Percentiles rank a stretch among this genome's conserved stretches.
Conservation (phyloP, 2,797 vertebrate genomes). For the Rallus crepitans region DNA sequence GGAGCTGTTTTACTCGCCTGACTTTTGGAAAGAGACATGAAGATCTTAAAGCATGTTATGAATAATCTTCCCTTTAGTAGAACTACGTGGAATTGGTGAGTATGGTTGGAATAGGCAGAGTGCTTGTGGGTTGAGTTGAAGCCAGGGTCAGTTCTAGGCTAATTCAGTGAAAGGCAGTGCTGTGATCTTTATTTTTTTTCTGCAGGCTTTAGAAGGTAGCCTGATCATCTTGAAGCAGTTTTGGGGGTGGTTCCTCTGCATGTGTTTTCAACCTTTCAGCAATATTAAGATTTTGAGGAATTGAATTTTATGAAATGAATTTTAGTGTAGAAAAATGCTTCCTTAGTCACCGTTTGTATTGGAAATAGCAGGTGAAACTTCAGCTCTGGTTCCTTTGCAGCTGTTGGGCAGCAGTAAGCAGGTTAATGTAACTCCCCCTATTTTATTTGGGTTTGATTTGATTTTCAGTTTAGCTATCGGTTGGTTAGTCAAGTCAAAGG, state of each 20-base stretch:
- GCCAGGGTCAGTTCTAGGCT: not conserved
- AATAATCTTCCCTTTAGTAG: conserved; percentile 44
- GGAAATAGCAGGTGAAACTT: not conserved
- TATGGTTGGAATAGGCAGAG: not conserved
- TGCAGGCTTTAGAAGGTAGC: not conserved
- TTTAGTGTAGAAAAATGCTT: not conserved
- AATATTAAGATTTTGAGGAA: not conserved
- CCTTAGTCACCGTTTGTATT: not conserved
- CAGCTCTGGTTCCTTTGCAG: not conserved
- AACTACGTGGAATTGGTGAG: conserved; percentile 83
- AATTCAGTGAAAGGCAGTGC: not conserved
- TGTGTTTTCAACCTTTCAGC: not conserved
- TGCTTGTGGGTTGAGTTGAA: not conserved
- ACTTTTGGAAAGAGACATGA: conserved; percentile 79
- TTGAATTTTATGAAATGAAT: not conserved
- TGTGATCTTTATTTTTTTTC: not conserved
- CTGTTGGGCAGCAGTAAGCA: not conserved
- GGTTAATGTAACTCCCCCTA: too few species aligned
- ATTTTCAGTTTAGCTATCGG: not conserved
- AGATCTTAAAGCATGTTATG: conserved; percentile 73
- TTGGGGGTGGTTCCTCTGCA: not conserved
- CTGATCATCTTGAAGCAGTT: not conserved
- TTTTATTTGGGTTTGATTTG: not conserved
- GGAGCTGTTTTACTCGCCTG: not conserved
- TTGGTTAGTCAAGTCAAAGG: not conserved